Percentiles rank a stretch among this genome's conserved stretches.
Conservation (phyloP, 2,113 vertebrate genomes). For the Carassius carassius region DNA sequence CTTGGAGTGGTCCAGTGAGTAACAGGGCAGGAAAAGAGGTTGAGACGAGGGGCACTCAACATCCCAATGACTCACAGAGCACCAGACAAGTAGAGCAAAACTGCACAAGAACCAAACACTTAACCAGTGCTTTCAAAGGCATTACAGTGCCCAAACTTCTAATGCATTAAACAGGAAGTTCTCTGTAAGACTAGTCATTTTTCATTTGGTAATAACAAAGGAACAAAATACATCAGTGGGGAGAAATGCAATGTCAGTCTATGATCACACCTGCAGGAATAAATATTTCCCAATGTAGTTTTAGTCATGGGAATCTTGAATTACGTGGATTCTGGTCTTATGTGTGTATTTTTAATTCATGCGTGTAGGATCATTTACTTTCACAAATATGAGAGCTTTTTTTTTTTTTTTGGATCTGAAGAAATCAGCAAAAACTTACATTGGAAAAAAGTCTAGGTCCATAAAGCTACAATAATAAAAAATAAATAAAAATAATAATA, state of each 20-base stretch:
- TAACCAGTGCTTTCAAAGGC: background rate
- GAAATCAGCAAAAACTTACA: too few species aligned
- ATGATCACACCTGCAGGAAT: constrained; percentile 67
- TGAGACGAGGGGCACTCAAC: constrained; percentile 29
- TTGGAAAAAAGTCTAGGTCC: background rate
- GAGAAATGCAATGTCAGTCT: constrained; percentile 59
- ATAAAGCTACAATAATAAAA: too few species aligned
- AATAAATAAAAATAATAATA: too few species aligned
- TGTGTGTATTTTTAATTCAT: constrained; percentile 62
- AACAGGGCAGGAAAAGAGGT: constrained; percentile 47
- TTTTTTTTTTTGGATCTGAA: too few species aligned
- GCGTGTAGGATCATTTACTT: constrained; percentile 63
- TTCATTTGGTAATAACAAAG: constrained; percentile 42
- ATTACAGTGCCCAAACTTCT: background rate
- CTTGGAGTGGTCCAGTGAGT: constrained; percentile 48
- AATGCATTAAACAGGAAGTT: background rate
- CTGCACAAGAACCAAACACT: background rate
- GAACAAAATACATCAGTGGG: constrained; percentile 52
- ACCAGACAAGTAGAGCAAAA: background rate
- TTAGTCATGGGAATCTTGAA: constrained; percentile 61
- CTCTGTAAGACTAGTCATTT: constrained; percentile 16
- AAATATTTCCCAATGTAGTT: constrained; percentile 48
- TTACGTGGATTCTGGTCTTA: constrained; percentile 55
- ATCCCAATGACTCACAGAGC: background rate
- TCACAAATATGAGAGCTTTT: constrained; percentile 48